Percentiles rank a stretch among this genome's conserved stretches.
These are phyloP conservation scores for Tachyglossus aculeatus DNA, from an alignment of 2,797 vertebrate genomes.

Conservation along the genomic window DNA sequence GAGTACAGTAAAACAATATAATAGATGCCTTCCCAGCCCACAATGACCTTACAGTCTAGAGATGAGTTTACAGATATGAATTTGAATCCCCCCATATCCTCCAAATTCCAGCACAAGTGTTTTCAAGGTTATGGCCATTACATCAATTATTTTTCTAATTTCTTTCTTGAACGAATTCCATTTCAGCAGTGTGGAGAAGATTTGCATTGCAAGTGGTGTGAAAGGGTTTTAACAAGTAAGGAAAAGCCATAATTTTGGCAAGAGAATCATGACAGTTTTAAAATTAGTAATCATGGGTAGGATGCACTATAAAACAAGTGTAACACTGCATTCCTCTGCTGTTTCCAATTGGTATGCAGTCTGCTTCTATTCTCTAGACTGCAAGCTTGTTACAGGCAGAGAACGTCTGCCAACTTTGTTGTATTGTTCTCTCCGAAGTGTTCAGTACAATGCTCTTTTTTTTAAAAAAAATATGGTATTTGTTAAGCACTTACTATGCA, in stretches of 20 bases:
- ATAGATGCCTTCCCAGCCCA: no score
- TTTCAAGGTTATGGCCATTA: constrained; percentile 58
- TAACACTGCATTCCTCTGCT: constrained; percentile 30
- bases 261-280: constrained; percentile 44
- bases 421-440: no score
- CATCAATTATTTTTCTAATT: constrained; percentile 60
- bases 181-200: constrained; percentile 36
- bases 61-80: no score
- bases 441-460: no score
- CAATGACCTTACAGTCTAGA: no score
- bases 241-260: constrained; percentile 41
- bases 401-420: no score
- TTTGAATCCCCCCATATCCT: constrained; percentile 32
- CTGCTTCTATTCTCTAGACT: background rate
- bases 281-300: constrained; percentile 30
- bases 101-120: constrained; percentile 27
- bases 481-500: no score
- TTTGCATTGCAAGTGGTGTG: constrained; percentile 17
- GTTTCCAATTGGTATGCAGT: constrained; percentile 46
- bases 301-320: constrained; percentile 23
- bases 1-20: no score
- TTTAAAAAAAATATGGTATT: no score
- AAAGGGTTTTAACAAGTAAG: constrained; percentile 25
- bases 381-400: no score
- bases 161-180: constrained; percentile 38